Evolutionary conservation across 2,113 vertebrate species (phyloP), one percentile per base, ranked within the genome.

Genomic region (Ameiurus melas): DNA sequence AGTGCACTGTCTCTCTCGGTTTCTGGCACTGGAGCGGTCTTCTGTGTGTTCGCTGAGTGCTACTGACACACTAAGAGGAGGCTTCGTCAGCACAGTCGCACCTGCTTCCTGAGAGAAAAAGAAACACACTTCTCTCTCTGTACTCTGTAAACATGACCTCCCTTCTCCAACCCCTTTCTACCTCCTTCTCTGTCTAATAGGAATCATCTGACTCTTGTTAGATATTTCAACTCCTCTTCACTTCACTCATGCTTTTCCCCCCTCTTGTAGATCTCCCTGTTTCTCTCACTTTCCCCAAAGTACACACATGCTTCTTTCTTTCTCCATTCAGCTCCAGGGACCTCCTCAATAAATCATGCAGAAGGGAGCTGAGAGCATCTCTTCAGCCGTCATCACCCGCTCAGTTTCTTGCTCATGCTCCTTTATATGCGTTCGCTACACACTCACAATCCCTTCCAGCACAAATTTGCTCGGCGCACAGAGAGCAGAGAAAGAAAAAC

Each of bases 291-390:
- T 51, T 53, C 47, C 62, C 13, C 93, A 93, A 90, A 95, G 94
- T 47, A 19, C 64, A 94, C 94, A 22, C 66, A 94, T 93, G 93
- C 93, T 92, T 51, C 91, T 91, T 93, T 86, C 93, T 90, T 92
- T 94, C 95, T 95, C 95, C 95, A 96, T 96, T 96, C 95, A 95
- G 95, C 93, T 92, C 93, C 89, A 93, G 93, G 82, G 92, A 92
- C 90, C 95, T 91, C 90, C 93, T 94, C 95, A 92, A 95, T 95
- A 94, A 94, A 95, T 95, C 94, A 96, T 95, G 93, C 94, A 95
- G 93, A 84, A 39, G 84, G 91, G 91, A 60, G 71, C 93, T 92
- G 94, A 92, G 93, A 92, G 94, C 94, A 94, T 91, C 87, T 92
- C 70, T 90, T 89, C 79, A 90, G 87, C 90, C 83, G 57, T 90